Evolutionary conservation across 2,113 vertebrate genomes (phyloP).

Genomic region (Apodemus sylvaticus): DNA sequence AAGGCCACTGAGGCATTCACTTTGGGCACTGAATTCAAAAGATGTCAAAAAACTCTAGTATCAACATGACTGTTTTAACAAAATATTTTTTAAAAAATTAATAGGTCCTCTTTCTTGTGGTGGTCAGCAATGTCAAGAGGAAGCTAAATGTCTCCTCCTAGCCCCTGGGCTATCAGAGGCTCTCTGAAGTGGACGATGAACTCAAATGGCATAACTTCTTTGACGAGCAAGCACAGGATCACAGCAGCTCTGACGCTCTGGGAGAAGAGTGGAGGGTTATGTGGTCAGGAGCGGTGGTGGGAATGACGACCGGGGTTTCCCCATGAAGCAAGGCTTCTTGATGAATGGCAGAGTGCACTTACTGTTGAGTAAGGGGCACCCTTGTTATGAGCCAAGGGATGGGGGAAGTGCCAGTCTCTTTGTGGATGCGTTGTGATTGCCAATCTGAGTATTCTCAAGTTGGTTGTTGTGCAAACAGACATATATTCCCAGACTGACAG

Average conservation of each 20-base stretch:
- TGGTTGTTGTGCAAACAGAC: neutral
- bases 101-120: neutral
- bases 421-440: neutral
- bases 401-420: neutral
- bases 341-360: neutral
- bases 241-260: neutral
- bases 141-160: neutral
- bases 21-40: neutral
- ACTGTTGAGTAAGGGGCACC: neutral
- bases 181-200: neutral
- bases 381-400: neutral
- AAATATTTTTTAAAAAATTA: neutral
- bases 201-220: neutral
- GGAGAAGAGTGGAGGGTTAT: neutral
- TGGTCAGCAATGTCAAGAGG: neutral
- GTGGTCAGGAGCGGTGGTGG: neutral
- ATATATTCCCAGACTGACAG: neutral
- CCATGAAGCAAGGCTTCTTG: neutral
- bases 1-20: neutral
- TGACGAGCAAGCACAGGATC: neutral
- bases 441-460: neutral
- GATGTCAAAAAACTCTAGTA: neutral
- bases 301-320: neutral
- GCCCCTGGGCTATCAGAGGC: neutral
- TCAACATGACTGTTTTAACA: neutral